These are phyloP conservation scores for Lottia gigantea DNA, from an alignment of 2,888 invertebrate species.

Conservation along the genomic window DNA sequence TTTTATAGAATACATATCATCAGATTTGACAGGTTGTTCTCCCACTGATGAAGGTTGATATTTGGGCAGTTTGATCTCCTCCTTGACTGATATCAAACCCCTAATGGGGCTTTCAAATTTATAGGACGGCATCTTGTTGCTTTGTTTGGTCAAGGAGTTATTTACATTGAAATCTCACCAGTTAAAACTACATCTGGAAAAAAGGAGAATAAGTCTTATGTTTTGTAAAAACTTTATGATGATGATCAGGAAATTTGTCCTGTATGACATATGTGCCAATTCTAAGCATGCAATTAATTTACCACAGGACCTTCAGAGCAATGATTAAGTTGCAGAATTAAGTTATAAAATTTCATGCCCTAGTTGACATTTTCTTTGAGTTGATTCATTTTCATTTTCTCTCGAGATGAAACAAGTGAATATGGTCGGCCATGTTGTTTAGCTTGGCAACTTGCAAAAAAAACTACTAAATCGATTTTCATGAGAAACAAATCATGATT, in stretches of 20 bases:
- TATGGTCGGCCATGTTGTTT: slow-evolving; percentile 22
- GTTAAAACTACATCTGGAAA: background rate
- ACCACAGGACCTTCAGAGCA: too few relatives aligned
- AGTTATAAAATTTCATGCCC: too few relatives aligned
- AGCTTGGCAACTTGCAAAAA: slow-evolving; percentile 14
- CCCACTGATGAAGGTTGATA: slow-evolving; percentile 11
- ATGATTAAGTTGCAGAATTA: too few relatives aligned
- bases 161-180: background rate
- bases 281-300: too few relatives aligned
- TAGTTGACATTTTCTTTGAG: too few relatives aligned
- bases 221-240: too few relatives aligned
- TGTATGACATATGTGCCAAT: too few relatives aligned
- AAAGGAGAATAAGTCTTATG: too few relatives aligned
- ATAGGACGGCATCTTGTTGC: background rate
- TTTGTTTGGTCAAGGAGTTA: background rate
- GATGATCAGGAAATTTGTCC: too few relatives aligned
- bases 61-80: slow-evolving; percentile 15
- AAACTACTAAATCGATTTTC: background rate
- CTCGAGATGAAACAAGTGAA: background rate
- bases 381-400: background rate
- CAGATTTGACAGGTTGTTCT: slow-evolving; percentile 36
- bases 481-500: too few relatives aligned
- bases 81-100: slow-evolving; percentile 12
- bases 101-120: slow-evolving; percentile 4
- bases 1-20: slow-evolving; percentile 48